phyloP scores from a whole-genome alignment of 2,113 vertebrate species.

The Todiramphus saurophagus region DNA sequence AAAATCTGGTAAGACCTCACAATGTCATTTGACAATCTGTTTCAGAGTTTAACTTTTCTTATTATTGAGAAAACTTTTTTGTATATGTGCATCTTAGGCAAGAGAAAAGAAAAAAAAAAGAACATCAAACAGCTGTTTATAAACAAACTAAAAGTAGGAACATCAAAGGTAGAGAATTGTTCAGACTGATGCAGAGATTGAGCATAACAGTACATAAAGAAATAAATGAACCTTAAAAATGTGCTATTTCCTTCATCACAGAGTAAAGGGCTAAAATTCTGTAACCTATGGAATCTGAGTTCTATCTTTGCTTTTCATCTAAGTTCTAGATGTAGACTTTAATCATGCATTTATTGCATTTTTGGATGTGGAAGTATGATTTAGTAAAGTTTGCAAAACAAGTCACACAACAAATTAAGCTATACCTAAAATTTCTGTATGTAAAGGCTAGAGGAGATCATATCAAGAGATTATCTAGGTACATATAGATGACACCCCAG shows the following conservation, averaged over 20 bases:
- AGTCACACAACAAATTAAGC: neutral
- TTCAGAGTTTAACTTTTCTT: neutral
- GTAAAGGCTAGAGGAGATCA: neutral
- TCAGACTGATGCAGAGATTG: neutral
- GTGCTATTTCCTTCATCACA: neutral
- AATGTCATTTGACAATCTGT: neutral
- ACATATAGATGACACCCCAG: neutral
- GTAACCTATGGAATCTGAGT: neutral
- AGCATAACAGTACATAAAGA: neutral
- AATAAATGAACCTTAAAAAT: conserved; percentile 39
- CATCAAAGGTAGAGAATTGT: neutral
- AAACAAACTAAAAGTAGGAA: neutral
- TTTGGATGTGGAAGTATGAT: neutral
- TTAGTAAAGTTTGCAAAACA: neutral
- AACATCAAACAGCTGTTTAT: neutral
- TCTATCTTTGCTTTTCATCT: neutral
- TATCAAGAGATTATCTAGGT: neutral
- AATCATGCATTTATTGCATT: neutral
- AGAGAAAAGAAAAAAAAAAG: neutral
- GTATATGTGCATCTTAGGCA: neutral
- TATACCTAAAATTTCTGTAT: neutral
- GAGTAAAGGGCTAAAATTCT: neutral
- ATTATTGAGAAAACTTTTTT: neutral
- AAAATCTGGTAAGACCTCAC: neutral
- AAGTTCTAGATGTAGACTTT: neutral